These are phyloP conservation scores for Octonoba sinensis DNA, from an alignment of 2,888 invertebrate species.

Conservation along the genomic window DNA sequence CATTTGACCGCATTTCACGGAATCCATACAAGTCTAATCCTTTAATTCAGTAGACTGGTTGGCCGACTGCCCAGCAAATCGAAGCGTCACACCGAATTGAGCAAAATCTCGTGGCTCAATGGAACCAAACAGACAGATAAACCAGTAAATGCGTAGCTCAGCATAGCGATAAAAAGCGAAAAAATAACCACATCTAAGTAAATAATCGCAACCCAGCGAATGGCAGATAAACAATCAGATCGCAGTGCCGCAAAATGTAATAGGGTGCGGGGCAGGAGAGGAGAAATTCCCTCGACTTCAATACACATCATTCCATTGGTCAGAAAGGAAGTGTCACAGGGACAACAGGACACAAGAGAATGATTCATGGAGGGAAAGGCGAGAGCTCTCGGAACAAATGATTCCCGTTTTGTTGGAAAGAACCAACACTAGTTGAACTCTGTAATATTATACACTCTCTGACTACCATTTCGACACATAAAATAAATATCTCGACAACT, in stretches of 20 bases:
- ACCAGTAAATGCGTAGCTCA: not conserved
- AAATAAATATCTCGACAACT: no score
- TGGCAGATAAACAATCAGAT: slow-evolving; percentile 60
- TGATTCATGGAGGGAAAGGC: slow-evolving; percentile 56
- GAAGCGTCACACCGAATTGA: slow-evolving; percentile 2
- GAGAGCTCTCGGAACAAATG: slow-evolving; percentile 28
- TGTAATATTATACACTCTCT: not conserved
- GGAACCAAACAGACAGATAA: slow-evolving; percentile 8
- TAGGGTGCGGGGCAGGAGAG: not conserved
- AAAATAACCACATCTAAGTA: slow-evolving; percentile 43
- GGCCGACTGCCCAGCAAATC: not conserved
- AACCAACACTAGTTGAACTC: not conserved
- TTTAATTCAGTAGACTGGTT: not conserved
- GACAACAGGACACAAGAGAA: slow-evolving; percentile 44
- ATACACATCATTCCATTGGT: slow-evolving; percentile 57
- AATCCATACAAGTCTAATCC: not conserved
- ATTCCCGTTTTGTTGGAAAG: slow-evolving; percentile 16
- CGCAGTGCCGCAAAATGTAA: slow-evolving; percentile 42
- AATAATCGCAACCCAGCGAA: slow-evolving; percentile 43
- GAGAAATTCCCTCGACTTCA: slow-evolving; percentile 8
- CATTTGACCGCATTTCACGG: not conserved
- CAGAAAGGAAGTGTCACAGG: slow-evolving; percentile 42
- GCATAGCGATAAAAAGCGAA: not conserved
- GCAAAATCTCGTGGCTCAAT: slow-evolving; percentile 1
- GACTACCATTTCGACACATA: no score